A percentile compares a stretch with the other conserved stretches of the same genome.
phyloP scores from a whole-genome alignment of 2,113 vertebrate species.

The Nothobranchius kuhntae region DNA sequence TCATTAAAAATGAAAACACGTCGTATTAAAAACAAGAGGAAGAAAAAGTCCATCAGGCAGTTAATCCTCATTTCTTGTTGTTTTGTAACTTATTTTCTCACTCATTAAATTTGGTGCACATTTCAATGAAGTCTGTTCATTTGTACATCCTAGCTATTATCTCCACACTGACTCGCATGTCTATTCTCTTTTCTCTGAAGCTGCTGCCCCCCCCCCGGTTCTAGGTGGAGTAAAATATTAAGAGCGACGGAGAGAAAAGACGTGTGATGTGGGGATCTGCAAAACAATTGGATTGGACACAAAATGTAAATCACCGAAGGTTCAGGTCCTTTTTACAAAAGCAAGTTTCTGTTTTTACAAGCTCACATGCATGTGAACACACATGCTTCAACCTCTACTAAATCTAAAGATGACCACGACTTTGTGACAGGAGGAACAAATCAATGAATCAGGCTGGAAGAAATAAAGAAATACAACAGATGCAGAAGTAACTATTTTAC shows the following conservation, averaged over 20 bases:
- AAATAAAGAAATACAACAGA: slow-evolving; percentile 1
- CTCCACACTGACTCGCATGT: slow-evolving; percentile 1
- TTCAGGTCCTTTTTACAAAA: slow-evolving; percentile 35
- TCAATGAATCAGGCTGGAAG: background rate
- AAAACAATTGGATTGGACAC: slow-evolving; percentile 54
- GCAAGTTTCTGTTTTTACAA: slow-evolving; percentile 39
- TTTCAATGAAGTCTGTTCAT: background rate
- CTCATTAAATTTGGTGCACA: background rate
- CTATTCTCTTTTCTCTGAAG: slow-evolving; percentile 7
- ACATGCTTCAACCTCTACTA: no score
- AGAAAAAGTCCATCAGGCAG: slow-evolving; percentile 12
- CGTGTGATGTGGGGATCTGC: slow-evolving; percentile 10
- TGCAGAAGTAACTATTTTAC: background rate
- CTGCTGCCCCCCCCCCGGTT: slow-evolving; percentile 9
- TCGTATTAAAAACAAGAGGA: no score
- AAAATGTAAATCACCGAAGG: slow-evolving; percentile 58
- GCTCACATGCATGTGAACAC: slow-evolving; percentile 23
- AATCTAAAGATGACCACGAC: slow-evolving; percentile 24
- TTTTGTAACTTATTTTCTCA: background rate
- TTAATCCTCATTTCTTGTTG: background rate
- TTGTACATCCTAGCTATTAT: background rate
- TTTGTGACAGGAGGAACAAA: slow-evolving; percentile 23
- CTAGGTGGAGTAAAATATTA: slow-evolving; percentile 56
- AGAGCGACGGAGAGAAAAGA: background rate
- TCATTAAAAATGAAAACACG: no score